These are phyloP conservation scores for Creontiades dilutus DNA, from an alignment of 2,888 invertebrate genomes.

Conservation along the genomic window DNA sequence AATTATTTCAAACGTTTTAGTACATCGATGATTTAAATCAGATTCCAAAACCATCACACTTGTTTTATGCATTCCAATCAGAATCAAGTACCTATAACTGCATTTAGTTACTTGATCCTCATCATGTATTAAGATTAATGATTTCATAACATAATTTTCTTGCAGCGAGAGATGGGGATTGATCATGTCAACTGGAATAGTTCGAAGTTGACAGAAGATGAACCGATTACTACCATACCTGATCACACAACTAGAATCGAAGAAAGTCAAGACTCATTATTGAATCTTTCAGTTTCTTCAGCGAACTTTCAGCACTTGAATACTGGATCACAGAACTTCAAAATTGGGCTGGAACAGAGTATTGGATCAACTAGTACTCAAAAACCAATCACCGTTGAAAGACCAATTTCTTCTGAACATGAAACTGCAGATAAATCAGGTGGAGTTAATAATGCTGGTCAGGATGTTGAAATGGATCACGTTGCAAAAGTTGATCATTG, in stretches of 20 bases:
- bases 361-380: constrained; percentile 5
- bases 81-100: background rate
- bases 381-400: background rate
- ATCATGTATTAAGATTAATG: too few relatives aligned
- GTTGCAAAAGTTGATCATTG: too few relatives aligned
- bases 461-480: too few relatives aligned
- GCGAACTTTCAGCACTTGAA: constrained; percentile 49
- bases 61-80: background rate
- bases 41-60: background rate
- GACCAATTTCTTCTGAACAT: background rate
- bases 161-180: constrained; percentile 76
- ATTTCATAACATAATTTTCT: background rate
- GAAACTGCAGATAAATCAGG: background rate
- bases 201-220: background rate
- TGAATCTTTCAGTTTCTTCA: constrained; percentile 53
- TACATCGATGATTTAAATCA: background rate
- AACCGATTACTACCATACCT: constrained; percentile 57
- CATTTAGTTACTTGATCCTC: too few relatives aligned
- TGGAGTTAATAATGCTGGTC: too few relatives aligned
- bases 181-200: constrained; percentile 74
- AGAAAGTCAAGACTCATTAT: constrained; percentile 1
- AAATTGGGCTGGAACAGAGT: constrained; percentile 24
- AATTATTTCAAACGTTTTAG: constrained; percentile 77
- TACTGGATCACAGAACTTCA: background rate
- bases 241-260: constrained; percentile 43